A percentile compares a stretch with the other conserved stretches of the same genome.
Conservation (phyloP, 2,113 vertebrate species). For the Haliaeetus leucogaster region DNA sequence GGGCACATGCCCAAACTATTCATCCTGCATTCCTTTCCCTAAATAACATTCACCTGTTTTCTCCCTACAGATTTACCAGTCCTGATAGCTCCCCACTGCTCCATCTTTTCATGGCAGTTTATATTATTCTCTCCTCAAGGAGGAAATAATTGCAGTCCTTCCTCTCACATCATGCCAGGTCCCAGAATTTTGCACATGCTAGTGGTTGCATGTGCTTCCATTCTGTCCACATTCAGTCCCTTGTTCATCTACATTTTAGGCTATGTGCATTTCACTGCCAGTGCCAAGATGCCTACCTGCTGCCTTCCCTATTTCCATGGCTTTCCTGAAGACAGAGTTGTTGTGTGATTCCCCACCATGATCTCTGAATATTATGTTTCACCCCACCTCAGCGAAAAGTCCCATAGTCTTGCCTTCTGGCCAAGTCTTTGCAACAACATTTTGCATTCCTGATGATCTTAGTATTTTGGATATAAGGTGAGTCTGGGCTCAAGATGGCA, state of each 20-base stretch:
- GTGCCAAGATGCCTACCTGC: background rate
- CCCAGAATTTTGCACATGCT: background rate
- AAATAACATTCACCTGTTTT: background rate
- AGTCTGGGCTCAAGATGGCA: background rate
- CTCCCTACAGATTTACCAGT: background rate
- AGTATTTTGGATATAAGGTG: background rate
- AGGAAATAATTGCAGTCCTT: background rate
- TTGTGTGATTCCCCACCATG: background rate
- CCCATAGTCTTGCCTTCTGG: background rate
- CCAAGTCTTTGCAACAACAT: background rate
- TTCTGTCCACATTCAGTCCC: background rate
- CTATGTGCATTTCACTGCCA: background rate
- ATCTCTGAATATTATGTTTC: background rate
- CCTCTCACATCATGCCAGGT: background rate
- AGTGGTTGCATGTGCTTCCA: background rate
- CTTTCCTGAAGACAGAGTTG: fast-evolving
- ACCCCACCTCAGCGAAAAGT: background rate
- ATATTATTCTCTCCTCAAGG: background rate
- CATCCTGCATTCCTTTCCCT: background rate
- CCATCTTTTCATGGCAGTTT: background rate
- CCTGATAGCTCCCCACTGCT: background rate
- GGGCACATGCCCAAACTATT: background rate
- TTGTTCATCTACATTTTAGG: background rate
- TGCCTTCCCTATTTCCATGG: background rate
- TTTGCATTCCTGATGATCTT: background rate